These are phyloP conservation scores for Octonoba sinensis DNA, from an alignment of 2,888 invertebrate species.

Conservation along the genomic window DNA sequence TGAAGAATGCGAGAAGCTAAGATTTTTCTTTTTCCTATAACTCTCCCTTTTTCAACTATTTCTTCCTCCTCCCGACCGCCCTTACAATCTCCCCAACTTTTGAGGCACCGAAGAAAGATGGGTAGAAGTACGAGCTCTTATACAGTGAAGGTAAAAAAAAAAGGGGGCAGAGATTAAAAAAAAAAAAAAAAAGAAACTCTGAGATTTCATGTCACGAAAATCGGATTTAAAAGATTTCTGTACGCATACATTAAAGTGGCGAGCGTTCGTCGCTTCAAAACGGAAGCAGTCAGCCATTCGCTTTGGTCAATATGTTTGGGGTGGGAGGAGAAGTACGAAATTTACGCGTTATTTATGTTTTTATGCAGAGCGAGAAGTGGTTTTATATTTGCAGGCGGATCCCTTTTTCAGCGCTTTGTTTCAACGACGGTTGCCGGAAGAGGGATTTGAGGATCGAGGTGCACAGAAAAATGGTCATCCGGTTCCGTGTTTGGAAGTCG, in stretches of 20 bases:
- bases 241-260: constrained; percentile 51
- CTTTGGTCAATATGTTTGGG: constrained; percentile 45
- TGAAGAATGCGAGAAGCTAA: too few relatives aligned
- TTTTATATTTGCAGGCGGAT: constrained; percentile 3
- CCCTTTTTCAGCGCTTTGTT: constrained; percentile 18
- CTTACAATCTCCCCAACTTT: not conserved
- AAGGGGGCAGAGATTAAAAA: not conserved
- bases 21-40: too few relatives aligned
- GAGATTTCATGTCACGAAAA: constrained; percentile 29
- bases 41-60: too few relatives aligned
- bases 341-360: constrained; percentile 48
- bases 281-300: constrained; percentile 21
- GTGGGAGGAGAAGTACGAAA: constrained; percentile 7
- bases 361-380: constrained; percentile 27
- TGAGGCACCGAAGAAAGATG: constrained; percentile 18
- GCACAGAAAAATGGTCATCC: constrained; percentile 29
- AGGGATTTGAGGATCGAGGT: constrained; percentile 7
- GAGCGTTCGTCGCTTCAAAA: constrained; percentile 8
- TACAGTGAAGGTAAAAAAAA: not conserved
- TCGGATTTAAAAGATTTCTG: constrained; percentile 47
- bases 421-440: constrained; percentile 17
- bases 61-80: too few relatives aligned
- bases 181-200: not conserved
- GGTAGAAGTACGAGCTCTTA: constrained; percentile 8
- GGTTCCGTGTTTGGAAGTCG: constrained; percentile 4